phyloP scores from a whole-genome alignment of 2,113 vertebrate species.

The Baryphthengus martii region DNA sequence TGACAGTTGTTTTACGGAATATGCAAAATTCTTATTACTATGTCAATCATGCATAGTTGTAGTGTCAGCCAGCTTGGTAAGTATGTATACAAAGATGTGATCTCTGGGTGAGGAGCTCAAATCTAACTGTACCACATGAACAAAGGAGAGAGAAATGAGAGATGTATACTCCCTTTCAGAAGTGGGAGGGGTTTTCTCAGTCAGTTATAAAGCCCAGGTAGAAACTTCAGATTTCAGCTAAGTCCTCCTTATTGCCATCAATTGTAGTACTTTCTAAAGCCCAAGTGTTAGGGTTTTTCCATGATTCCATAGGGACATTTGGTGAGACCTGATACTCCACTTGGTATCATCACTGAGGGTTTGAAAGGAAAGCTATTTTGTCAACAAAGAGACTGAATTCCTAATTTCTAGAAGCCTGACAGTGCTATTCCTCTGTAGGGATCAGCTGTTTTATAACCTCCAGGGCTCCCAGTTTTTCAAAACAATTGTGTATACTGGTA shows the following conservation, averaged over 20 bases:
- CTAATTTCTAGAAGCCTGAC: not conserved
- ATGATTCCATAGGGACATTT: not conserved
- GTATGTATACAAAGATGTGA: not conserved
- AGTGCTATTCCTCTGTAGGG: not conserved
- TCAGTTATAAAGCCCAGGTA: not conserved
- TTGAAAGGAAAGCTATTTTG: not conserved
- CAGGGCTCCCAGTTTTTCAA: not conserved
- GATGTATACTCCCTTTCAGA: not conserved
- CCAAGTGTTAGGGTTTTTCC: not conserved
- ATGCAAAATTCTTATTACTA: not conserved
- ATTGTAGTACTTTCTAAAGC: not conserved
- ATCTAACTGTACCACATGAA: not conserved
- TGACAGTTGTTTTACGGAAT: conserved; percentile 5
- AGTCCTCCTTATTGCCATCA: not conserved
- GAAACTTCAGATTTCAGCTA: not conserved
- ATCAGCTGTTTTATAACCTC: not conserved
- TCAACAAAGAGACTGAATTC: not conserved
- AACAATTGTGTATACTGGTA: not conserved
- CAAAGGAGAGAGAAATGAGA: not conserved
- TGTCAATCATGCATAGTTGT: conserved; percentile 16
- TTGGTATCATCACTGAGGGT: not conserved
- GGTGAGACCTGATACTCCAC: not conserved
- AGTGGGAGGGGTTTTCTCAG: not conserved
- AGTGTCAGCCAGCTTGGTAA: not conserved
- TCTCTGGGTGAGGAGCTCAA: not conserved